A percentile compares a stretch with the other conserved stretches of the same genome.
Conservation (phyloP, 2,888 invertebrate species). For the Smittia aterrima region DNA sequence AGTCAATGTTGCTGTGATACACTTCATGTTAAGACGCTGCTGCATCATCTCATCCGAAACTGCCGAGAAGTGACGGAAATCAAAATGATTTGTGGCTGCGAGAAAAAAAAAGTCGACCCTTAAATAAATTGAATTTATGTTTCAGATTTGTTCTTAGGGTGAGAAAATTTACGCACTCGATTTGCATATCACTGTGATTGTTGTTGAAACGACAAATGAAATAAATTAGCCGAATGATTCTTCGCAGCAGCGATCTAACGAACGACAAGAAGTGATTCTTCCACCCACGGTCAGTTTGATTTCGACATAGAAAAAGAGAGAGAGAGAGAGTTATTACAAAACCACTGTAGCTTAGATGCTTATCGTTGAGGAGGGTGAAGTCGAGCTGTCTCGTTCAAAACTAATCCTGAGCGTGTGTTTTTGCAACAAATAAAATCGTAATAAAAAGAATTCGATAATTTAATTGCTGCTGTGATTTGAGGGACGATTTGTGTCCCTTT, state of each 20-base stretch:
- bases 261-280: too few species aligned
- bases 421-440: constrained; percentile 31
- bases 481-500: constrained; percentile 26
- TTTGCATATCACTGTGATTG: not conserved
- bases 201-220: not conserved
- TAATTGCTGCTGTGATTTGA: constrained; percentile 29
- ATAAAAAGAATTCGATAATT: constrained; percentile 40
- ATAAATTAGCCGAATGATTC: constrained; percentile 21
- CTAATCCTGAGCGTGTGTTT: constrained; percentile 38
- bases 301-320: too few species aligned
- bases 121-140: constrained; percentile 25
- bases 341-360: not conserved
- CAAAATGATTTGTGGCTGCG: constrained; percentile 37
- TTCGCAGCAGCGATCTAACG: not conserved
- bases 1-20: not conserved
- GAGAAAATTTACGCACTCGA: constrained; percentile 36
- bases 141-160: constrained; percentile 11
- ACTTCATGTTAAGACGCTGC: not conserved
- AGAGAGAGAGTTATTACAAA: not conserved
- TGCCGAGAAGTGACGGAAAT: constrained; percentile 35
- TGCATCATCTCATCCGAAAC: not conserved
- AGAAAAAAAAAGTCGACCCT: not conserved
- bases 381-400: constrained; percentile 1
- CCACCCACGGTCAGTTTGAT: too few species aligned
- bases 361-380: not conserved